A percentile compares a stretch with the other conserved stretches of the same genome.
Conservation (phyloP, 2,113 vertebrate genomes). For the Amazona guildingii region DNA sequence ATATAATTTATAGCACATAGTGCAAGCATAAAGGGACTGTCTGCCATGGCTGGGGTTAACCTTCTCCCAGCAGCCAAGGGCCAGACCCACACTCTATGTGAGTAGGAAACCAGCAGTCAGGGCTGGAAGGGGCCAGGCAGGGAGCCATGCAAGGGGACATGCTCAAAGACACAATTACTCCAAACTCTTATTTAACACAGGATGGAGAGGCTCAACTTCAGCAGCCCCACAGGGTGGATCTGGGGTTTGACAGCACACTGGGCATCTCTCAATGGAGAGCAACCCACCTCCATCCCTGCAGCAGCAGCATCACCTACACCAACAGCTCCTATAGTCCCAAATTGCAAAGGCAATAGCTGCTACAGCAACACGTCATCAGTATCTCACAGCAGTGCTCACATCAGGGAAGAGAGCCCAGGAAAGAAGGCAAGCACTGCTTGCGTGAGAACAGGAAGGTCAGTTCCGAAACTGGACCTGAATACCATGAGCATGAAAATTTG, state of each 20-base stretch:
- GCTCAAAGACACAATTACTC: neutral
- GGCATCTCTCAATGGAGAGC: accelerated
- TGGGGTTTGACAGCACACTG: accelerated
- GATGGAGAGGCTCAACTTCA: neutral
- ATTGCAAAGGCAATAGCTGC: neutral
- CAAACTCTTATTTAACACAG: accelerated
- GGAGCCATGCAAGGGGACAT: neutral
- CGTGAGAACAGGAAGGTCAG: accelerated
- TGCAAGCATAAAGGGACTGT: accelerated
- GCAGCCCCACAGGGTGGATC: neutral
- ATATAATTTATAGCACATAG: accelerated
- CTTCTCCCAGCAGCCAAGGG: neutral
- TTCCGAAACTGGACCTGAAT: neutral
- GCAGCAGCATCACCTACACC: neutral
- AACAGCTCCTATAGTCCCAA: neutral
- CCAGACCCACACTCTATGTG: accelerated
- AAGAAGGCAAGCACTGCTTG: accelerated
- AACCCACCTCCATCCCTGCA: neutral
- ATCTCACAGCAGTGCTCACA: accelerated
- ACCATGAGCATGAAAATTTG: accelerated
- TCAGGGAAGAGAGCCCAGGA: neutral
- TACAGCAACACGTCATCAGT: neutral
- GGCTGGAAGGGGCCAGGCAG: neutral
- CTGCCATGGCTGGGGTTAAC: neutral
- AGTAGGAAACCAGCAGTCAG: neutral